phyloP scores from a whole-genome alignment of 2,113 vertebrate species.

The Thinocorus orbignyianus region DNA sequence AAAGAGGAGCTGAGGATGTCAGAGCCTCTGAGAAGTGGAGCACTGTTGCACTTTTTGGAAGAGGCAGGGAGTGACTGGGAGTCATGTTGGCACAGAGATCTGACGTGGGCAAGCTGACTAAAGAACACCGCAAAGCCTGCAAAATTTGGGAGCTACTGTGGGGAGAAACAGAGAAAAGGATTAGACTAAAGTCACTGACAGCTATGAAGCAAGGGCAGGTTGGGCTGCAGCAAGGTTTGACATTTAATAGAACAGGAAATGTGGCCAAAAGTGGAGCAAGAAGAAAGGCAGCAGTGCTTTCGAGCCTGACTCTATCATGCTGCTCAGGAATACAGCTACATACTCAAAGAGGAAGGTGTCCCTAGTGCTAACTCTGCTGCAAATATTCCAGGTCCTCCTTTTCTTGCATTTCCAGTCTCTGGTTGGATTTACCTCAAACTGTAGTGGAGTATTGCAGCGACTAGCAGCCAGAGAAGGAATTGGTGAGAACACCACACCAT shows the following conservation, averaged over 20 bases:
- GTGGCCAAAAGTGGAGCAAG: background rate
- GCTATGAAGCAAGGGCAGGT: background rate
- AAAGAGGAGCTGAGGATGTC: background rate
- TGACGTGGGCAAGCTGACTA: background rate
- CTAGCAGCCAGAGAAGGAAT: slow-evolving; percentile 89
- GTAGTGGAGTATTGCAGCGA: slow-evolving; percentile 97
- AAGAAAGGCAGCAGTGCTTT: background rate
- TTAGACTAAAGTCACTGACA: background rate
- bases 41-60: background rate
- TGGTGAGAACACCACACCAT: slow-evolving; percentile 86
- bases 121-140: background rate
- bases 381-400: background rate
- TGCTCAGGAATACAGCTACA: background rate
- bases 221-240: background rate
- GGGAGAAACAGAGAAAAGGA: background rate
- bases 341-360: background rate
- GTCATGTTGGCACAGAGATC: background rate
- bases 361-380: background rate
- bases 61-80: background rate
- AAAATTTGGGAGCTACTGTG: background rate
- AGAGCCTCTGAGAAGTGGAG: background rate
- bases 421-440: slow-evolving; percentile 88
- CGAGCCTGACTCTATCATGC: background rate
- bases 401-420: background rate
- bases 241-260: background rate